phyloP scores from a whole-genome alignment of 2,113 vertebrate species.

The Chitala chitala region DNA sequence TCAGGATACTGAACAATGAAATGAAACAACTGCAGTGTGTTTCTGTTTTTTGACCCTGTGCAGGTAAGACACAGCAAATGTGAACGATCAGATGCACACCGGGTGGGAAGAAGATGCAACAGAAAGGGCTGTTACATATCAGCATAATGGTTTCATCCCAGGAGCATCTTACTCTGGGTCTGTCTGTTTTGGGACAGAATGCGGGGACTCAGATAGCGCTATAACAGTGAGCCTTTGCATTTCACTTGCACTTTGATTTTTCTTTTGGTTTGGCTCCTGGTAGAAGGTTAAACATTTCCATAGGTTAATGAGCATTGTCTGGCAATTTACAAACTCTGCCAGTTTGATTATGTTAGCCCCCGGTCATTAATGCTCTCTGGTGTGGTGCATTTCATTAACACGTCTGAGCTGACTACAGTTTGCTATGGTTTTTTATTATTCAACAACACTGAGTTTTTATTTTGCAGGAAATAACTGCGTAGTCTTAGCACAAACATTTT shows the following conservation, averaged over 20 bases:
- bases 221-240: slow-evolving; percentile 10
- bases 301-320: slow-evolving; percentile 42
- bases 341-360: not conserved
- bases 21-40: no score
- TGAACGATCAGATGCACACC: no score
- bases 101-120: no score
- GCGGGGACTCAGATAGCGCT: slow-evolving; percentile 30
- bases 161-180: not conserved
- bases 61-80: no score
- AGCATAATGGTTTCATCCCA: not conserved
- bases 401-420: not conserved
- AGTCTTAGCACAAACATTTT: not conserved
- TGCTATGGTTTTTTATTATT: not conserved
- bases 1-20: no score
- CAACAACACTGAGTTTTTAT: no score
- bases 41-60: no score
- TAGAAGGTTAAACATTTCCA: slow-evolving; percentile 34
- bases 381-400: slow-evolving; percentile 12
- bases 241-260: slow-evolving; percentile 32
- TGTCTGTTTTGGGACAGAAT: slow-evolving; percentile 26
- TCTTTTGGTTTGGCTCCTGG: slow-evolving; percentile 36
- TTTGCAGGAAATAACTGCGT: no score
- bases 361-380: slow-evolving; percentile 14
- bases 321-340: slow-evolving; percentile 13
- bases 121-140: not conserved